A percentile compares a stretch with the other conserved stretches of the same genome.
Conservation (phyloP, 2,113 vertebrate genomes). For the Ammodramus savannarum region DNA sequence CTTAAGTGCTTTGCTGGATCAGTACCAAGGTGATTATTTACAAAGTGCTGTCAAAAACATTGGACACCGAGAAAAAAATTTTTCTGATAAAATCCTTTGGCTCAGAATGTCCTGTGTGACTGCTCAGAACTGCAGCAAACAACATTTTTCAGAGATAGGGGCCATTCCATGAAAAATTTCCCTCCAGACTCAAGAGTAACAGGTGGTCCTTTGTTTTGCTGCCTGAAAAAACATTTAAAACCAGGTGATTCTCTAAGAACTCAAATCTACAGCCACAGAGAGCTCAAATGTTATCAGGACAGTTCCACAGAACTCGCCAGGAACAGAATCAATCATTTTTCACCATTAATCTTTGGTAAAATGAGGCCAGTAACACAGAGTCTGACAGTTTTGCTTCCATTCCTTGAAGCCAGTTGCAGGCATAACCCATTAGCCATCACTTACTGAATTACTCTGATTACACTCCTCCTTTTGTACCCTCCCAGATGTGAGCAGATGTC, state of each 20-base stretch:
- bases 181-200: background rate
- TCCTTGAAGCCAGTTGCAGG: background rate
- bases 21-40: background rate
- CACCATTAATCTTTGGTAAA: background rate
- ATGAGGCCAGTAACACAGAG: background rate
- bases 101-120: background rate
- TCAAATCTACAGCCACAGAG: background rate
- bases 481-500: background rate
- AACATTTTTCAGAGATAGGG: background rate
- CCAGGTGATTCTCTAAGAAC: background rate
- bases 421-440: background rate
- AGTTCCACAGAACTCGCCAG: background rate
- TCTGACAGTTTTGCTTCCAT: background rate
- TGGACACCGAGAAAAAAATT: background rate
- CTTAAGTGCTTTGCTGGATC: conserved; percentile 58
- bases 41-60: background rate
- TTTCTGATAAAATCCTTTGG: conserved; percentile 7
- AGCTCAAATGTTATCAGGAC: background rate
- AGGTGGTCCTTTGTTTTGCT: background rate
- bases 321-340: background rate
- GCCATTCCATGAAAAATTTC: background rate
- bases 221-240: background rate
- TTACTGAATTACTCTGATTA: background rate
- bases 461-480: background rate
- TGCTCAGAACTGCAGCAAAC: background rate